These are phyloP conservation scores for Eupeodes corollae DNA, from an alignment of 1,140 invertebrate species.

Conservation along the genomic window DNA sequence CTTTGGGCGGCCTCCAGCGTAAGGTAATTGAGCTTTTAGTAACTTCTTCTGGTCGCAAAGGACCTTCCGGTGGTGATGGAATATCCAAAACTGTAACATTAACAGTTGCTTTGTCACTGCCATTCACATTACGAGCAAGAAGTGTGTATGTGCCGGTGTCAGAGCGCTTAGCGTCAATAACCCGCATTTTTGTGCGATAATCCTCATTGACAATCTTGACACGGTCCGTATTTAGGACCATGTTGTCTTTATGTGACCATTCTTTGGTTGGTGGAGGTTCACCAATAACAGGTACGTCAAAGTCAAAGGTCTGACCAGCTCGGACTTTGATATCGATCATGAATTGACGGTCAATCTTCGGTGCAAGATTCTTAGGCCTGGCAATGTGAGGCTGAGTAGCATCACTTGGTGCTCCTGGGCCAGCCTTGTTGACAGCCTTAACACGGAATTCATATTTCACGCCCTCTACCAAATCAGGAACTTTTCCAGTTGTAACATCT, in stretches of 20 bases:
- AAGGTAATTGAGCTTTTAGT: conserved; percentile 74
- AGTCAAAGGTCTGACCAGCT: conserved; percentile 85
- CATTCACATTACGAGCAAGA: conserved; percentile 83
- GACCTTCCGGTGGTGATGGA: conserved; percentile 79
- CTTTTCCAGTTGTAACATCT: conserved; percentile 69
- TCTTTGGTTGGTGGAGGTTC: conserved; percentile 88
- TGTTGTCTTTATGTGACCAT: conserved; percentile 77
- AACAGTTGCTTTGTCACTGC: conserved; percentile 74
- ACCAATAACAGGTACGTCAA: conserved; percentile 86
- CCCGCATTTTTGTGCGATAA: conserved; percentile 76
- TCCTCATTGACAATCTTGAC: conserved; percentile 75
- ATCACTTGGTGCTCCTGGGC: conserved; percentile 81
- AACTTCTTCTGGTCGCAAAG: conserved; percentile 67
- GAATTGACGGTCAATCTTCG: conserved; percentile 87
- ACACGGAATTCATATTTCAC: conserved; percentile 90
- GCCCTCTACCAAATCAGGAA: conserved; percentile 81
- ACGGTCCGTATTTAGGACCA: conserved; percentile 66
- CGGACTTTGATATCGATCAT: conserved; percentile 85
- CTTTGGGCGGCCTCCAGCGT: conserved; percentile 79
- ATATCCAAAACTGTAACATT: conserved; percentile 84
- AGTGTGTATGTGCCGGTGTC: conserved; percentile 87
- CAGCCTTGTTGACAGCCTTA: conserved; percentile 87
- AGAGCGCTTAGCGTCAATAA: conserved; percentile 76
- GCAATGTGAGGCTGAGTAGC: conserved; percentile 79
- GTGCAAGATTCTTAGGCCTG: conserved; percentile 79